Percentiles rank a stretch among this genome's conserved stretches.
Evolutionary conservation across 2,797 vertebrate species (phyloP).

Genomic region (Macropus fuliginosus): DNA sequence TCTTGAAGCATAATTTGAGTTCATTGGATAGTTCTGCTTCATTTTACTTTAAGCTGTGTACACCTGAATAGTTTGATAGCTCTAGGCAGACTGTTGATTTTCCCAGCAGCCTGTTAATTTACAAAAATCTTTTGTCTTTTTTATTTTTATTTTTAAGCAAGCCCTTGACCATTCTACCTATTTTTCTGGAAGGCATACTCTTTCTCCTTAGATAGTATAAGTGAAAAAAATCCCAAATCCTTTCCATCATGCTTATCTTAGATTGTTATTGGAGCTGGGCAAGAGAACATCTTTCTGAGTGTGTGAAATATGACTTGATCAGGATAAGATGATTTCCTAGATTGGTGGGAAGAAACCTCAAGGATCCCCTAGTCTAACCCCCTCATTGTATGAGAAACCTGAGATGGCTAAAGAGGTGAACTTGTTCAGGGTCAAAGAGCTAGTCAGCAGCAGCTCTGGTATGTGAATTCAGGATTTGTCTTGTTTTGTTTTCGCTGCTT

Average conservation of each 20-base stretch:
- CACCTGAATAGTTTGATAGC: background rate
- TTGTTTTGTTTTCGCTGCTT: background rate
- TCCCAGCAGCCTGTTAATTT: conserved; percentile 1
- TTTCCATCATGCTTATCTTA: background rate
- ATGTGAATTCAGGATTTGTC: background rate
- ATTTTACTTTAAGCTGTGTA: conserved; percentile 11
- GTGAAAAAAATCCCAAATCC: background rate
- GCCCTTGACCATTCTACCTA: background rate
- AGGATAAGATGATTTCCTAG: background rate
- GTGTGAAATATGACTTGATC: background rate
- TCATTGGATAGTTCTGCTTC: conserved; percentile 40
- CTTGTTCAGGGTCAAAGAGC: background rate
- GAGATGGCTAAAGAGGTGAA: background rate
- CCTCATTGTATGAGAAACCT: background rate
- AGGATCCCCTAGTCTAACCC: background rate
- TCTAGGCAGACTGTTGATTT: background rate
- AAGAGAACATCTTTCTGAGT: background rate
- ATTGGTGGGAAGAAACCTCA: background rate
- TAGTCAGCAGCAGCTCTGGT: background rate
- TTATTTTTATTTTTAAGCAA: background rate
- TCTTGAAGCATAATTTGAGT: conserved; percentile 49
- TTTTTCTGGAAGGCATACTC: background rate
- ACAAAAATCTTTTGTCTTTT: conserved; percentile 40
- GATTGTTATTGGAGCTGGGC: background rate
- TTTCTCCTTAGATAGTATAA: background rate